Conservation (phyloP, 2,888 invertebrate genomes). For the Disparrhopalites patrizii region DNA sequence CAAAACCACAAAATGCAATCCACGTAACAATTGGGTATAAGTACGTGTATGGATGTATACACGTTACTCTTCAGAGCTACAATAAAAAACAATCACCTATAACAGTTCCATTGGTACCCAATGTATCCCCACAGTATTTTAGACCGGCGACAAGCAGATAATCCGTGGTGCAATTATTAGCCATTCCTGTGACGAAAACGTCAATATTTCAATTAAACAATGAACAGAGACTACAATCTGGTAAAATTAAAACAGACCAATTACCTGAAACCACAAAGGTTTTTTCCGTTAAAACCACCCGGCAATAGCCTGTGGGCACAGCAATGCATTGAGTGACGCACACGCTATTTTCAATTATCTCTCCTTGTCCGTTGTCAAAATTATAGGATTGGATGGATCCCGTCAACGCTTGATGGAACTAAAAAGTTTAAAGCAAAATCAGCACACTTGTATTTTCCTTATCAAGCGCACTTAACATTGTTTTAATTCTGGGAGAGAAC, state of each 20-base stretch:
- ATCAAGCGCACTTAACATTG: neutral
- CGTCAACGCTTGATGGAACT: conserved; percentile 60
- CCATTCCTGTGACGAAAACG: conserved; percentile 32
- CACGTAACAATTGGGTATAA: no score
- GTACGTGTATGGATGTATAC: no score
- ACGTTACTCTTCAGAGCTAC: no score
- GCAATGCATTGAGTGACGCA: conserved; percentile 40
- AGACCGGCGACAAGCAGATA: conserved; percentile 32
- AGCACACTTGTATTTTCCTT: neutral
- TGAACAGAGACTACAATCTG: neutral
- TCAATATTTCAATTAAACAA: conserved; percentile 3
- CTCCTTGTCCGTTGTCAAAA: conserved; percentile 52
- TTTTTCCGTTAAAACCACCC: conserved; percentile 32
- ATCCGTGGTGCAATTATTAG: conserved; percentile 35
- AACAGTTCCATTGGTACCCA: conserved; percentile 5
- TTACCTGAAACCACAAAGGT: conserved; percentile 13
- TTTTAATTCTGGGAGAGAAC: no score
- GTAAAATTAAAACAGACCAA: neutral
- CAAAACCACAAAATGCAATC: neutral
- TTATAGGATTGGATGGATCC: conserved; percentile 70
- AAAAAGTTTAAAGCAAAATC: conserved; percentile 53
- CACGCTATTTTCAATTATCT: conserved; percentile 31
- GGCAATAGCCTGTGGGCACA: conserved; percentile 38
- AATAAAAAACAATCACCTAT: conserved; percentile 1
- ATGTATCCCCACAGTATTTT: conserved; percentile 41